A percentile compares a stretch with the other conserved stretches of the same genome.
Conservation (phyloP, 2,888 invertebrate species). For the Bellardia pandia region DNA sequence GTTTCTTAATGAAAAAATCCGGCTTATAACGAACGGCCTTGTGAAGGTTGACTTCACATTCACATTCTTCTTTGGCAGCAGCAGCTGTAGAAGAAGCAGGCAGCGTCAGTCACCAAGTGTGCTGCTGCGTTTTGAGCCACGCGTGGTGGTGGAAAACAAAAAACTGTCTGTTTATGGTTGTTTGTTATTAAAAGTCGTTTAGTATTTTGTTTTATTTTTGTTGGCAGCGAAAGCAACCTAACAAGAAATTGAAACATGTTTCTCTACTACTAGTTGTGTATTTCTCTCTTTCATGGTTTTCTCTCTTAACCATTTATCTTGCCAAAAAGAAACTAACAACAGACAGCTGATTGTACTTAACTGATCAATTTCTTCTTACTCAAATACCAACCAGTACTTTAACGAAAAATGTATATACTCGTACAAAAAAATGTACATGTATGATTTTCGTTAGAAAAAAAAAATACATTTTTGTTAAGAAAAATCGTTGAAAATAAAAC, state of each 20-base stretch:
- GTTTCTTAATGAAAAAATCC: slow-evolving; percentile 76
- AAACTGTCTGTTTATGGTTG: slow-evolving; percentile 38
- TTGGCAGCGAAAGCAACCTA: slow-evolving; percentile 67
- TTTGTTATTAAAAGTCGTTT: slow-evolving; percentile 65
- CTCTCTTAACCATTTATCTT: slow-evolving; percentile 44
- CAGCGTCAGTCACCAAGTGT: background rate
- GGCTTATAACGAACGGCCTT: slow-evolving; percentile 84
- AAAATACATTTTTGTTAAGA: slow-evolving; percentile 19
- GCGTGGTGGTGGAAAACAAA: slow-evolving; percentile 60
- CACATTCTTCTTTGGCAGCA: slow-evolving; percentile 41
- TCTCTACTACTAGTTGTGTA: background rate
- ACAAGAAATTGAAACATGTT: slow-evolving; percentile 60
- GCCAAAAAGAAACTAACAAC: slow-evolving; percentile 40
- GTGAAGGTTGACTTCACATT: slow-evolving; percentile 82
- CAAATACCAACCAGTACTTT: slow-evolving; percentile 3
- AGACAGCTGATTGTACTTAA: slow-evolving; percentile 52
- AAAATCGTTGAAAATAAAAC: slow-evolving; percentile 53
- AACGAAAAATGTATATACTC: background rate
- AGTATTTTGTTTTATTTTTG: slow-evolving; percentile 48
- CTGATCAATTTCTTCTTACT: slow-evolving; percentile 22
- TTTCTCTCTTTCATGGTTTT: background rate
- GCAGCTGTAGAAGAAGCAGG: background rate
- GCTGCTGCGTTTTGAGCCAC: slow-evolving; percentile 59
- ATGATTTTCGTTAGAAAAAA: background rate
- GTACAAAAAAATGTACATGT: no score